Evolutionary conservation across 2,797 vertebrate species (phyloP).

Genomic region (Melanotaenia maccullochi): DNA sequence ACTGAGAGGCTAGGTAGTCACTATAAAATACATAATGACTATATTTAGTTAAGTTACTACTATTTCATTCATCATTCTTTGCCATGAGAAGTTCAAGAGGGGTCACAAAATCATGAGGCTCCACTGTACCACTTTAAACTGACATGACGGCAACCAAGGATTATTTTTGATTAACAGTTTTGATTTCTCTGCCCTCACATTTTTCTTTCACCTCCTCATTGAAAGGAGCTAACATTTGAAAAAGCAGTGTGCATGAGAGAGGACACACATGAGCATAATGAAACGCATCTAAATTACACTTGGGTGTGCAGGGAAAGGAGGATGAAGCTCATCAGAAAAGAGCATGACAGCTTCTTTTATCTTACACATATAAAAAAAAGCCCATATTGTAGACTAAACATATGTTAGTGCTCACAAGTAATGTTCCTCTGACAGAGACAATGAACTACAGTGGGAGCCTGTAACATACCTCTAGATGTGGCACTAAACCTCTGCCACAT

Average conservation of each 20-base stretch:
- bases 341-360: neutral
- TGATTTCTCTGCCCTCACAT: neutral
- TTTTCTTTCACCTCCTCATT: neutral
- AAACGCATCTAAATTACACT: neutral
- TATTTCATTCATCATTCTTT: neutral
- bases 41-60: constrained; percentile 1
- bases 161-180: neutral
- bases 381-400: neutral
- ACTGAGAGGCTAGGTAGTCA: constrained; percentile 1
- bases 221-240: neutral
- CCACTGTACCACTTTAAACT: neutral
- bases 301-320: neutral
- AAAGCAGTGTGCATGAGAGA: neutral
- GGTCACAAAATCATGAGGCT: neutral
- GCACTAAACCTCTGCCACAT: neutral
- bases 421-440: neutral
- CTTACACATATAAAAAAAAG: neutral
- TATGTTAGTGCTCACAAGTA: neutral
- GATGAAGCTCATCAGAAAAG: constrained; percentile 1
- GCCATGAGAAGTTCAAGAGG: neutral
- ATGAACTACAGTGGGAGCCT: neutral
- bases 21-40: neutral
- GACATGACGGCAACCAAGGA: neutral
- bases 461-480: neutral
- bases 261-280: neutral